Conservation (phyloP, 2,797 vertebrate species). For the Rhinichthys osculus region DNA sequence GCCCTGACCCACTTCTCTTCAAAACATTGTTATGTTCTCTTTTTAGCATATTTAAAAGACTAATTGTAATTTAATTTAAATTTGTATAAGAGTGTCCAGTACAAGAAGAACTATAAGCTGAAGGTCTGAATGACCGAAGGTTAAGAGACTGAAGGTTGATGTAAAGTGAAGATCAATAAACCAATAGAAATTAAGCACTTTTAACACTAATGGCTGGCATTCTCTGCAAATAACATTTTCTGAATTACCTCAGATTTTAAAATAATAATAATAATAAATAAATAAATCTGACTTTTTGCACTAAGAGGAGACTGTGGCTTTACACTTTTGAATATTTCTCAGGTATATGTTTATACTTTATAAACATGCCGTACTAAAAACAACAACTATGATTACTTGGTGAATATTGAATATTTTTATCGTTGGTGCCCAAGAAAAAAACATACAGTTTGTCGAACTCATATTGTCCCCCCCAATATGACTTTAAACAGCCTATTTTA, state of each 20-base stretch:
- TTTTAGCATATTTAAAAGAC: conserved; percentile 6
- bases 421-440: neutral
- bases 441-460: neutral
- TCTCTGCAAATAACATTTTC: neutral
- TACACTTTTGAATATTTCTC: neutral
- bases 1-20: conserved; percentile 27
- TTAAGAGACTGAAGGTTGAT: neutral
- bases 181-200: neutral
- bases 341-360: neutral
- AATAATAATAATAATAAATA: too few relatives aligned
- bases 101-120: neutral
- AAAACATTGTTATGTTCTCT: neutral
- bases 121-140: neutral
- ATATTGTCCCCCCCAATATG: neutral
- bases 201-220: neutral
- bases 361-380: neutral
- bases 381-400: neutral
- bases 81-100: neutral
- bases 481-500: neutral
- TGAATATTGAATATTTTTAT: too few relatives aligned
- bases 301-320: neutral
- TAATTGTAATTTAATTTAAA: neutral
- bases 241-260: neutral
- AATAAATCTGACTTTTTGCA: neutral
- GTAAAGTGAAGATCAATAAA: neutral